phyloP scores from a whole-genome alignment of 2,113 vertebrate genomes.

The Actenoides lindsayi region DNA sequence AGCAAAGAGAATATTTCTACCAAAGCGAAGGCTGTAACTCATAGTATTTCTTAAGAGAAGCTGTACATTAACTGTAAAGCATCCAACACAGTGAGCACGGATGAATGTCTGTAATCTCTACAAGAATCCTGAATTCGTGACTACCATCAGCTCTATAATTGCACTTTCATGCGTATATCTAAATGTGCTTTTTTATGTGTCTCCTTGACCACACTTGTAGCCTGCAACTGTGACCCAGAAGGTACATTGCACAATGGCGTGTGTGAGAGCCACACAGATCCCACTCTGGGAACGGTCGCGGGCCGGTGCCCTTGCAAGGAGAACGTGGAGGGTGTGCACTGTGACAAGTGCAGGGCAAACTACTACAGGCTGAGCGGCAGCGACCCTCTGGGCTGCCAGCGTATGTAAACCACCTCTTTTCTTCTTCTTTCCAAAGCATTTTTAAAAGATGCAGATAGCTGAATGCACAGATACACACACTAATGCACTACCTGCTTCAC shows the following conservation, averaged over 20 bases:
- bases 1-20: not conserved
- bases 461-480: not conserved
- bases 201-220: slow-evolving; percentile 56
- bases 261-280: slow-evolving; percentile 77
- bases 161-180: not conserved
- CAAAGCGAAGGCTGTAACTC: not conserved
- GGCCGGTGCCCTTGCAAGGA: slow-evolving; percentile 83
- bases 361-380: slow-evolving; percentile 75
- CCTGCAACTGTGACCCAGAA: slow-evolving; percentile 79
- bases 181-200: not conserved
- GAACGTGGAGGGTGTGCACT: slow-evolving; percentile 82
- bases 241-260: slow-evolving; percentile 70
- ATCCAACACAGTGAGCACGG: not conserved
- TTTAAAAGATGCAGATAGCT: not conserved
- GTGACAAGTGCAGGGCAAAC: slow-evolving; percentile 80
- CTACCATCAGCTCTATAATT: not conserved
- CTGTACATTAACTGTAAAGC: not conserved
- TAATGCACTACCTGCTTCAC: not conserved
- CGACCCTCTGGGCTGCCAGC: slow-evolving; percentile 78
- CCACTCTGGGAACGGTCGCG: slow-evolving; percentile 9
- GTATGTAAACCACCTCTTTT: slow-evolving; percentile 63
- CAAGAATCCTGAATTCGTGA: not conserved
- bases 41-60: not conserved
- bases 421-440: not conserved
- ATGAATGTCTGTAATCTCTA: not conserved